Evolutionary conservation across 2,888 invertebrate species (phyloP).

Genomic region (Camptogramma bilineatum): DNA sequence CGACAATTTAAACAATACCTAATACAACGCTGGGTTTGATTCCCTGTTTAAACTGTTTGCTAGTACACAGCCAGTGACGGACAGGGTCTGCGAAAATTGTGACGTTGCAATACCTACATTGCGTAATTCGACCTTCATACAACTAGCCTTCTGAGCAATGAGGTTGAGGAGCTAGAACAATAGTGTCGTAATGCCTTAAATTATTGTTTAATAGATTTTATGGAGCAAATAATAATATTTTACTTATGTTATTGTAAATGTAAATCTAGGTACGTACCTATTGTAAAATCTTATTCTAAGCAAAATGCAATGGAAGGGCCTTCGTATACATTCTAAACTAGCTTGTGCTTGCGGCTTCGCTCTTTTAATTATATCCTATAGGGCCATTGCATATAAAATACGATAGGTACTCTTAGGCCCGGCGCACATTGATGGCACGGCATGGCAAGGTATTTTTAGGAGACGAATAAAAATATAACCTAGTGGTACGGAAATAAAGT

Average conservation of each 20-base stretch:
- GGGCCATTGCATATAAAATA: too few relatives aligned
- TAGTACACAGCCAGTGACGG: conserved; percentile 19
- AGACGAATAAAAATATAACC: too few relatives aligned
- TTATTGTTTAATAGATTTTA: conserved; percentile 16
- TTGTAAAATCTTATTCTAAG: not conserved
- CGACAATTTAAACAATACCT: conserved; percentile 7
- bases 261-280: not conserved
- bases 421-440: too few relatives aligned
- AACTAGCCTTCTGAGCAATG: conserved; percentile 56
- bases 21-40: conserved; percentile 24
- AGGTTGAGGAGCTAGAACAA: conserved; percentile 61
- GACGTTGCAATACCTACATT: conserved; percentile 19
- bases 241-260: not conserved
- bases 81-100: conserved; percentile 9
- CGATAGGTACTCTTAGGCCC: too few relatives aligned
- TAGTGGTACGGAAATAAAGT: too few relatives aligned
- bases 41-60: not conserved
- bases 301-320: not conserved
- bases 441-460: too few relatives aligned
- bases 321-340: too few relatives aligned
- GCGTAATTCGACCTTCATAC: conserved; percentile 60
- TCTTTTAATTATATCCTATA: too few relatives aligned
- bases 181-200: conserved; percentile 44
- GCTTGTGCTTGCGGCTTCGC: too few relatives aligned
- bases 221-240: conserved; percentile 3